Evolutionary conservation across 2,888 invertebrate genomes (phyloP).

Genomic region (Luperina nickerlii): DNA sequence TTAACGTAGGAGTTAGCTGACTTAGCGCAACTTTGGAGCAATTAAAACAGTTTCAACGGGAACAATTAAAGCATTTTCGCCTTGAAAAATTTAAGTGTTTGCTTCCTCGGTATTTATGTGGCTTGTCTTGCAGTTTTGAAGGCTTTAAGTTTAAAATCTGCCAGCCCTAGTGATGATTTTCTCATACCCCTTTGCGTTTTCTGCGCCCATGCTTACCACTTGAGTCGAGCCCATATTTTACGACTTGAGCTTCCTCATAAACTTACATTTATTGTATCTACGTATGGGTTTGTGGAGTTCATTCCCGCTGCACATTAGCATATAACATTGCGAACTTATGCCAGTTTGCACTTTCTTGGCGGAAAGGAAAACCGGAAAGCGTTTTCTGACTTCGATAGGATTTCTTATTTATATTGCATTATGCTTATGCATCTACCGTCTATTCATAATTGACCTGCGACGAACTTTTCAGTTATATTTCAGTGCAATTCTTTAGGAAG

Average conservation of each 20-base stretch:
- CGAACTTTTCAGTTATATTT: slow-evolving; percentile 41
- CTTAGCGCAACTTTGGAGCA: slow-evolving; percentile 28
- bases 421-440: not conserved
- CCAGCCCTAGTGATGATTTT: slow-evolving; percentile 33
- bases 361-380: not conserved
- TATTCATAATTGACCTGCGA: slow-evolving; percentile 9
- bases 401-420: slow-evolving; percentile 26
- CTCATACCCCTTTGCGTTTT: slow-evolving; percentile 28
- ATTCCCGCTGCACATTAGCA: slow-evolving; percentile 35
- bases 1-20: slow-evolving; percentile 24
- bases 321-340: slow-evolving; percentile 40
- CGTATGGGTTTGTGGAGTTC: slow-evolving; percentile 10
- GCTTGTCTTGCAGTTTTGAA: not conserved
- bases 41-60: slow-evolving; percentile 22
- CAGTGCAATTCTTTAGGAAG: slow-evolving; percentile 44
- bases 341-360: slow-evolving; percentile 14
- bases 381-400: not conserved
- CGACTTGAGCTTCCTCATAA: slow-evolving; percentile 36
- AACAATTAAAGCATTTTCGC: slow-evolving; percentile 17
- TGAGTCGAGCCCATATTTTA: slow-evolving; percentile 31
- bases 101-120: not conserved
- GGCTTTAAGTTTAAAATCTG: not conserved
- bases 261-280: slow-evolving; percentile 34
- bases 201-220: slow-evolving; percentile 31
- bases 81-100: not conserved